Percentiles rank a stretch among this genome's conserved stretches.
Evolutionary conservation across 53 echinoderm and acorn worm genomes (phyloP).

Genomic region (Luidia sarsii): DNA sequence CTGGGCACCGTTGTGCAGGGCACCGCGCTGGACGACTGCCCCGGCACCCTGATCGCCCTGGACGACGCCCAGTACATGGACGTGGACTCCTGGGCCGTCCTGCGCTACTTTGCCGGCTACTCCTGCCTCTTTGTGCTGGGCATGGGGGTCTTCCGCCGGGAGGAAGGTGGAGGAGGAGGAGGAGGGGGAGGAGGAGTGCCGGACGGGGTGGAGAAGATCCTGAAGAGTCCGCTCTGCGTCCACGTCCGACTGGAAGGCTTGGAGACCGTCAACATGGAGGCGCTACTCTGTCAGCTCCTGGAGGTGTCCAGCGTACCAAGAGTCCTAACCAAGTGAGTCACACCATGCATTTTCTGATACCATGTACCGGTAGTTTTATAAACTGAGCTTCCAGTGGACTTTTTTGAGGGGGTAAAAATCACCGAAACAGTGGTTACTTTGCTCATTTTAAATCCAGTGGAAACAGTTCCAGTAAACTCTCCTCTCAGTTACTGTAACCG

Average conservation of each 20-base stretch:
- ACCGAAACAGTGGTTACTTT: too few species aligned
- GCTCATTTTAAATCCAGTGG: too few species aligned
- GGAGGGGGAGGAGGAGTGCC: conserved; percentile 28
- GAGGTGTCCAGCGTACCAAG: conserved; percentile 82
- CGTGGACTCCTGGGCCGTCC: conserved; percentile 86
- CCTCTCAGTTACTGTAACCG: too few species aligned
- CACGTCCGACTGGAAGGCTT: conserved; percentile 81
- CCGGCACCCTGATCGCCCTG: conserved; percentile 82
- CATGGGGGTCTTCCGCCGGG: conserved; percentile 65
- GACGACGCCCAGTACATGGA: conserved; percentile 99
- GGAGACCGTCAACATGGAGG: conserved; percentile 84
- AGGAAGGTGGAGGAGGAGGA: too few species aligned
- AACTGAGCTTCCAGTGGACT: too few species aligned
- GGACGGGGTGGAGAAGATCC: conserved; percentile 66
- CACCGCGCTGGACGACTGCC: conserved; percentile 55
- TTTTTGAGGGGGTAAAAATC: too few species aligned
- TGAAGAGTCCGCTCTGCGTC: conserved; percentile 53
- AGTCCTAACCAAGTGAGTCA: conserved; percentile 87
- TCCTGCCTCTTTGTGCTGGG: conserved; percentile 68
- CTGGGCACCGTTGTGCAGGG: conserved; percentile 73
- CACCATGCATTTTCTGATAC: too few species aligned
- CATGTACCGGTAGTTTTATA: too few species aligned
- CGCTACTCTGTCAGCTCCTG: conserved; percentile 83
- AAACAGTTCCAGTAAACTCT: too few species aligned
- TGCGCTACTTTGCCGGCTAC: conserved; percentile 69